Evolutionary conservation across 2,797 vertebrate genomes (phyloP).

Genomic region (Neomorphus geoffroyi): DNA sequence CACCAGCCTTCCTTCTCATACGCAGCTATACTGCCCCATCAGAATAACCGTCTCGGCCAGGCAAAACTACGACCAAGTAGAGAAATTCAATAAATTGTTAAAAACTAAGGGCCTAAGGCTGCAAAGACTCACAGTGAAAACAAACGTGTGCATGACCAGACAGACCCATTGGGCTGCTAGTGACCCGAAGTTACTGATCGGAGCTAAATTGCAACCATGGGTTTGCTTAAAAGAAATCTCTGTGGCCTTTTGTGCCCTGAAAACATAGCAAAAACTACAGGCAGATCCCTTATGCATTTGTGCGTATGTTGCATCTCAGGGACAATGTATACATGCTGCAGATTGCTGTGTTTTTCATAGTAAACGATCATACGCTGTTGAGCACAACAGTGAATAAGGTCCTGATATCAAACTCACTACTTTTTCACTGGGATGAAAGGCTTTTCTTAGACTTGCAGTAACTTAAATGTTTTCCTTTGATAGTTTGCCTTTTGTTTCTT

Average conservation of each 20-base stretch:
- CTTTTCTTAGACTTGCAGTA: background rate
- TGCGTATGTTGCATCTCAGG: background rate
- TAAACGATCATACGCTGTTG: background rate
- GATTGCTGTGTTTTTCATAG: background rate
- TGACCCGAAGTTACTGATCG: background rate
- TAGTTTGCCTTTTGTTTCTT: conserved; percentile 29
- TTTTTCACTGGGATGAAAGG: background rate
- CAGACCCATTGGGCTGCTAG: background rate
- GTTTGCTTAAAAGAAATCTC: background rate
- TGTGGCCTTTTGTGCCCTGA: background rate
- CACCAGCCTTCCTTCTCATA: background rate
- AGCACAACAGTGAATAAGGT: conserved; percentile 19
- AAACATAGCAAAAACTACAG: background rate
- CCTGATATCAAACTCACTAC: background rate
- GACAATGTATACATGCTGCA: background rate
- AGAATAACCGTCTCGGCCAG: background rate
- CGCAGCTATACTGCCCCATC: accelerated
- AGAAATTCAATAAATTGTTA: background rate
- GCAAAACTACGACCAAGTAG: background rate
- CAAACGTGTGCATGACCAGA: background rate
- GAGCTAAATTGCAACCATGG: background rate
- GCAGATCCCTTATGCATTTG: background rate
- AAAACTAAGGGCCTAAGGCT: background rate
- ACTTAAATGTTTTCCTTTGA: conserved; percentile 17
- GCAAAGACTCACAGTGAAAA: background rate